phyloP scores from a whole-genome alignment of 1,140 invertebrate species.

The Anagrus nilaparvatae region DNA sequence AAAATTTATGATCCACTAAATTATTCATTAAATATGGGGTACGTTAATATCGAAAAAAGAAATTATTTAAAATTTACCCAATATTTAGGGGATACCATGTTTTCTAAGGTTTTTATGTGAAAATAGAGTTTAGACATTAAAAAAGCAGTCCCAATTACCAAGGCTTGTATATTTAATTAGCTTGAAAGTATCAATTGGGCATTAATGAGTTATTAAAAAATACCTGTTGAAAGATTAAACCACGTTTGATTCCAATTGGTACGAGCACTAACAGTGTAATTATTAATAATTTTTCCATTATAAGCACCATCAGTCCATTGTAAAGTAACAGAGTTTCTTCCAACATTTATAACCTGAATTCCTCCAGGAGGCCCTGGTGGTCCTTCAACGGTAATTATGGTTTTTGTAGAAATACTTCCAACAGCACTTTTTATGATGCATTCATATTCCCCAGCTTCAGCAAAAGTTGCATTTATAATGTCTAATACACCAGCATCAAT shows the following conservation, averaged over 20 bases:
- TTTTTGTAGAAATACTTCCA: conserved; percentile 62
- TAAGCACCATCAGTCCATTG: conserved; percentile 83
- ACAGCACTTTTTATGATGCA: conserved; percentile 83
- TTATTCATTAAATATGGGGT: too few species aligned
- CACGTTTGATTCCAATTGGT: conserved; percentile 82
- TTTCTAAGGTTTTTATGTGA: conserved; percentile 5
- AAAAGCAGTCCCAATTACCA: too few species aligned
- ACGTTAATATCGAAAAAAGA: too few species aligned
- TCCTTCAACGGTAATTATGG: conserved; percentile 65
- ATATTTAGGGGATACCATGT: conserved; percentile 3
- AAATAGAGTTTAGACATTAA: conserved; percentile 6
- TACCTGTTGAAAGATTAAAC: conserved; percentile 60
- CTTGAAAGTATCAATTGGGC: conserved; percentile 1
- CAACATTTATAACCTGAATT: conserved; percentile 62
- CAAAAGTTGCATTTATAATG: conserved; percentile 72
- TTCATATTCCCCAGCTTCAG: conserved; percentile 80
- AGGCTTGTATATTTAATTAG: too few species aligned
- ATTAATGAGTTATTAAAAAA: conserved; percentile 17
- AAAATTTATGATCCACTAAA: too few species aligned
- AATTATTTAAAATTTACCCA: too few species aligned
- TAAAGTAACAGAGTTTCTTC: conserved; percentile 64
- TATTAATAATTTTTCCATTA: conserved; percentile 65
- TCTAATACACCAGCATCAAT: conserved; percentile 64
- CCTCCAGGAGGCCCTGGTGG: conserved; percentile 77
- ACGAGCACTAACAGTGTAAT: conserved; percentile 69